Conservation (phyloP, 2,888 invertebrate genomes). For the Pteria penguin region DNA sequence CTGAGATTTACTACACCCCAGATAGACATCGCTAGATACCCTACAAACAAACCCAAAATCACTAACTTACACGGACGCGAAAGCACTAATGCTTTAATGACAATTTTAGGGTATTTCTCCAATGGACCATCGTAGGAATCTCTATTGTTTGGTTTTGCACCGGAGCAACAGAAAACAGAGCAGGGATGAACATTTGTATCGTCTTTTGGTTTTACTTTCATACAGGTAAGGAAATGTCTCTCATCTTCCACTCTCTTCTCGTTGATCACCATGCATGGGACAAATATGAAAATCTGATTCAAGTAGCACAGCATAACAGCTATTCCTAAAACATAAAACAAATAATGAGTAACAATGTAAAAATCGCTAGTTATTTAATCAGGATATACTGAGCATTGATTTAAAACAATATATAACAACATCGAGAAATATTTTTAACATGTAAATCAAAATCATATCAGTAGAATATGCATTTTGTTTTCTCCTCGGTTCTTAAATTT, state of each 20-base stretch:
- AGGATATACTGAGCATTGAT: too few relatives aligned
- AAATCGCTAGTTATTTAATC: too few relatives aligned
- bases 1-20: slow-evolving; percentile 63
- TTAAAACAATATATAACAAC: too few relatives aligned
- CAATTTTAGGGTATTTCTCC: slow-evolving; percentile 59
- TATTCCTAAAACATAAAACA: slow-evolving; percentile 62
- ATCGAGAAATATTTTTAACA: too few relatives aligned
- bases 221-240: slow-evolving; percentile 63
- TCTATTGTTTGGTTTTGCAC: slow-evolving; percentile 47
- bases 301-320: slow-evolving; percentile 73
- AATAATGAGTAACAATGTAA: too few relatives aligned
- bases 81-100: slow-evolving; percentile 55
- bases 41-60: slow-evolving; percentile 55
- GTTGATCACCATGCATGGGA: slow-evolving; percentile 69
- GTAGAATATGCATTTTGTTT: too few relatives aligned
- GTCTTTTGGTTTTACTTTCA: slow-evolving; percentile 35
- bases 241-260: slow-evolving; percentile 59
- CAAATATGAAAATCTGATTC: slow-evolving; percentile 70
- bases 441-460: too few relatives aligned
- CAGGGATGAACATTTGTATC: slow-evolving; percentile 49
- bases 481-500: too few relatives aligned
- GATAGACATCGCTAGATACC: slow-evolving; percentile 63
- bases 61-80: slow-evolving; percentile 46
- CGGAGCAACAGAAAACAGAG: slow-evolving; percentile 75
- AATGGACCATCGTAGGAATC: slow-evolving; percentile 58